Conservation (phyloP, 2,888 invertebrate genomes). For the Aleiodes testaceus region DNA sequence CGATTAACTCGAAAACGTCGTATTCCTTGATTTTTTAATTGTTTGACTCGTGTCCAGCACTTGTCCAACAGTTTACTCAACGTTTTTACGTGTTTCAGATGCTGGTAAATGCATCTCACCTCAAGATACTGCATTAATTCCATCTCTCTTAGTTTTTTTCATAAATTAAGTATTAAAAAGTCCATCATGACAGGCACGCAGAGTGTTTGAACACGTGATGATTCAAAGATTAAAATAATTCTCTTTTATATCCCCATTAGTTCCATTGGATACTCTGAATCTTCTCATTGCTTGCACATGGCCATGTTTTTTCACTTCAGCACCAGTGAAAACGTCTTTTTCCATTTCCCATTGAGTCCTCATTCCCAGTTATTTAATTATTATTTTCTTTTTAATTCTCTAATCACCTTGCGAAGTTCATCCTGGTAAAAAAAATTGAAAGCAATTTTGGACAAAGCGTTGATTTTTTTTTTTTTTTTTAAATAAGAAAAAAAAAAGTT, state of each 20-base stretch:
- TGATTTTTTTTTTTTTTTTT: constrained; percentile 27
- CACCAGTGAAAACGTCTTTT: not conserved
- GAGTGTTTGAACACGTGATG: constrained; percentile 33
- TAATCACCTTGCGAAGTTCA: constrained; percentile 13
- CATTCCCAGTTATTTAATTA: constrained; percentile 16
- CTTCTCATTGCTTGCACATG: constrained; percentile 2
- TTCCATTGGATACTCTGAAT: not conserved
- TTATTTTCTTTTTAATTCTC: constrained; percentile 6
- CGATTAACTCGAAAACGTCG: too few relatives aligned
- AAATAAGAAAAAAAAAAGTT: not conserved
- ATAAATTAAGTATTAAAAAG: constrained; percentile 39
- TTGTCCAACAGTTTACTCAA: constrained; percentile 23
- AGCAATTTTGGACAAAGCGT: constrained; percentile 45
- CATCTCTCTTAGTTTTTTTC: too few relatives aligned
- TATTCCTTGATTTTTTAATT: too few relatives aligned
- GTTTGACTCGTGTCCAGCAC: constrained; percentile 47
- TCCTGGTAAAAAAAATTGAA: constrained; percentile 43
- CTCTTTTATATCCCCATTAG: not conserved
- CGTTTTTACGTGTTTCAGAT: constrained; percentile 49
- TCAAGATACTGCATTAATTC: constrained; percentile 35
- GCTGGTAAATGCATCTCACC: constrained; percentile 59
- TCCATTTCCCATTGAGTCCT: not conserved
- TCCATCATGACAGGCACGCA: constrained; percentile 33
- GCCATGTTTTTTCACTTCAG: not conserved
- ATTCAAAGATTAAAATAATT: not conserved